Percentiles rank a stretch among this genome's conserved stretches.
Conservation (phyloP, 2,113 vertebrate species). For the Pitta sordida region DNA sequence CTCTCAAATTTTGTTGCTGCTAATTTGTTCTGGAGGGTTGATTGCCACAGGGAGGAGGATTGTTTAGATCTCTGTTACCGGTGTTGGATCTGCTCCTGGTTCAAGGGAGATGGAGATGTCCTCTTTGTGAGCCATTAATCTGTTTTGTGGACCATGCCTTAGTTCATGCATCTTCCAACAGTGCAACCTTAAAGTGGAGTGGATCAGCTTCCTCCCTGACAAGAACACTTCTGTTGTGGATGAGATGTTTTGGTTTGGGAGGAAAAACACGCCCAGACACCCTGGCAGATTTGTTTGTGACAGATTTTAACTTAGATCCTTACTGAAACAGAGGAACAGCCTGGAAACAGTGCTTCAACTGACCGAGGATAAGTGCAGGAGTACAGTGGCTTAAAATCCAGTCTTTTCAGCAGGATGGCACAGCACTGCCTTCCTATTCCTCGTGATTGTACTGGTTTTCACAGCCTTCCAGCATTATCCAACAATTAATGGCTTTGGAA, state of each 20-base stretch:
- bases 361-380: not conserved
- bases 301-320: not conserved
- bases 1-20: not conserved
- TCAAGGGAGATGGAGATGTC: not conserved
- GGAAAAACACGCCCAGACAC: not conserved
- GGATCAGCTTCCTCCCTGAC: not conserved
- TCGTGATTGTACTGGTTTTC: not conserved
- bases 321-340: not conserved
- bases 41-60: not conserved
- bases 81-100: not conserved
- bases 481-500: not conserved
- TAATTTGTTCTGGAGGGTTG: not conserved
- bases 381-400: not conserved
- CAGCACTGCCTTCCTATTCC: fast-evolving
- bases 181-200: not conserved
- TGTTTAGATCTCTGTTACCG: not conserved
- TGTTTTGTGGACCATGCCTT: not conserved
- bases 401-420: not conserved
- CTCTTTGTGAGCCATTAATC: not conserved
- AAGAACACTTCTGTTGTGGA: not conserved
- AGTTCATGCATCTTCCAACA: not conserved
- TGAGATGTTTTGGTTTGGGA: not conserved
- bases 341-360: not conserved
- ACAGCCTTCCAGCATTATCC: not conserved
- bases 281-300: not conserved